phyloP scores from a whole-genome alignment of 53 echinoderm and acorn worm genomes.

The Mesocentrotus franciscanus region DNA sequence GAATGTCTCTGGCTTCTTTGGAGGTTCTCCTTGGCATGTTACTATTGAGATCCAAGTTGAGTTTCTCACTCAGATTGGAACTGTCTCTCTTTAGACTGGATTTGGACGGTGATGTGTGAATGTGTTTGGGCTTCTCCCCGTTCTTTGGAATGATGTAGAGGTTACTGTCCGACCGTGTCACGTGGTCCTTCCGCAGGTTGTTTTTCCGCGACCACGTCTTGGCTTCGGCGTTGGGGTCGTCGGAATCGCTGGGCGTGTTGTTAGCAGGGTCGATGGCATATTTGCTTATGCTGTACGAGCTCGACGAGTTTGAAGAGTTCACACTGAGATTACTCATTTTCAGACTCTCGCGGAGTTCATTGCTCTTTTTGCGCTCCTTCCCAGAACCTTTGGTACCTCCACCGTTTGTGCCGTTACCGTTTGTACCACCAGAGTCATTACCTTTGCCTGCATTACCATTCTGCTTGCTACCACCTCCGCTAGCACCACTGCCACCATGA shows the following conservation, averaged over 20 bases:
- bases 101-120: slow-evolving; percentile 83
- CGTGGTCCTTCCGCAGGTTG: slow-evolving; percentile 73
- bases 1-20: slow-evolving; percentile 79
- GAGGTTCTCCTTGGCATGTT: slow-evolving; percentile 69
- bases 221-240: slow-evolving; percentile 82
- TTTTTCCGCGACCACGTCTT: slow-evolving; percentile 88
- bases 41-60: slow-evolving; percentile 87
- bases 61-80: slow-evolving; percentile 75
- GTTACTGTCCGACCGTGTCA: slow-evolving; percentile 84
- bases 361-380: slow-evolving; percentile 86
- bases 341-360: slow-evolving; percentile 94
- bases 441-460: slow-evolving; percentile 73
- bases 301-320: slow-evolving; percentile 93
- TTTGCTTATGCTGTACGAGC: slow-evolving; percentile 97
- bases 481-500: slow-evolving; percentile 67
- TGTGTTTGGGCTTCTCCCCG: slow-evolving; percentile 71
- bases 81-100: slow-evolving; percentile 80
- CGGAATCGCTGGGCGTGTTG: slow-evolving; percentile 94
- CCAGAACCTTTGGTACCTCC: slow-evolving; percentile 68
- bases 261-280: slow-evolving; percentile 98
- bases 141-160: slow-evolving; percentile 89
- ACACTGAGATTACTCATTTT: slow-evolving; percentile 96
- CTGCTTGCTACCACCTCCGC: slow-evolving; percentile 72
- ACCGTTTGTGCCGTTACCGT: slow-evolving; percentile 52
- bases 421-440: slow-evolving; percentile 71